Base-by-base conservation (phyloP, 2,797 vertebrate genomes). In the Melanotaenia pygmaea region DNA sequence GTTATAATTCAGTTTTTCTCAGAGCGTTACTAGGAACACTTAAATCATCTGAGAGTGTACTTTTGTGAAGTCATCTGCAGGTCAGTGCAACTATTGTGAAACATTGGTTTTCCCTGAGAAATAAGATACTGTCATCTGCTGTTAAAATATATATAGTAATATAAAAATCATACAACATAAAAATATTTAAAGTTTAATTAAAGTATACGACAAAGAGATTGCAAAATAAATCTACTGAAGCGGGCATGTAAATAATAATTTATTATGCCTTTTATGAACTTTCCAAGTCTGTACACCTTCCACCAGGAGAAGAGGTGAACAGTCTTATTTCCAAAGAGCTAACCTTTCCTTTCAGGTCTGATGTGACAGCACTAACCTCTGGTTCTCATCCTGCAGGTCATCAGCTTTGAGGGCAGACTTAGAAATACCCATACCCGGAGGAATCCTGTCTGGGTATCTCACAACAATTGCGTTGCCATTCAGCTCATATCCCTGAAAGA, bases 391-490 rank as follows among this genome's bases (percentile, higher is more conserved):
- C 1, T 79, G 62, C 67, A 74, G 50, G 67, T 81, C 59, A 0
- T 81, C 57, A 13, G 92, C 72, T 77, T 53, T 91, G 26, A 84
- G 85, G 30, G 93, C 93, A 4, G 87, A 63, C 62, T 45, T 93
- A 50, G 94, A 93, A 57, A 94, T 91, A 20, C 93, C 92, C 67
- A 92, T 87, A 26, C 88, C 89, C 0, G 40, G 50, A 66, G 93
- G 89, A 72, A 94, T 90, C 81, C 92, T 86, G 77, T 95, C 93
- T 0, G 94, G 93, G 63, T 94, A 95, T 57, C 93, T 90, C 68
- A 95, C 94, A 0, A 51, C 84, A 0, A 95, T 75, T 67, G 28
- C 81, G 22, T 43, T 69, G 28, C 90, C 91, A 1, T 82, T 79
- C 34, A 93, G 53, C 2, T 80, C 67, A 59, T n/a, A 81, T 5